Conservation (phyloP, 2,888 invertebrate species). For the Coelopa pilipes region DNA sequence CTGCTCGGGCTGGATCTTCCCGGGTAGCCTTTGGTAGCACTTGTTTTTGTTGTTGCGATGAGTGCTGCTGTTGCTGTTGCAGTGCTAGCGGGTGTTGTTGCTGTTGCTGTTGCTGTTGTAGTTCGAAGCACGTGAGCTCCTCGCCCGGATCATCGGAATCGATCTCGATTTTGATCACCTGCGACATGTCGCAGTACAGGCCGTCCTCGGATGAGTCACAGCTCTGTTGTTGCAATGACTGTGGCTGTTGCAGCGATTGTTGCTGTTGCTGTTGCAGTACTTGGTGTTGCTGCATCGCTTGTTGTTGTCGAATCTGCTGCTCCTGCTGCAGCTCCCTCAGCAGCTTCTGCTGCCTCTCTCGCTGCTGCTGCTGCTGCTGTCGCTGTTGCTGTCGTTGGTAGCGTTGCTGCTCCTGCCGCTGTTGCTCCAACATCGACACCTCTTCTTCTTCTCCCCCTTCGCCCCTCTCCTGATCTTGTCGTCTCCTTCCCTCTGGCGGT, state of each 20-base stretch:
- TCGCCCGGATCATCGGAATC: slow-evolving; percentile 23
- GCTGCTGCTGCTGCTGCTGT: neutral
- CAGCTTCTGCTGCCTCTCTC: neutral
- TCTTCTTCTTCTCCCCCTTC: neutral
- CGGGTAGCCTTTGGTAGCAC: no score
- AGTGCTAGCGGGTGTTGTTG: neutral
- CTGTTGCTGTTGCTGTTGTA: slow-evolving; percentile 13
- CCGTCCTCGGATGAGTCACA: slow-evolving; percentile 16
- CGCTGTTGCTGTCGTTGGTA: slow-evolving; percentile 8
- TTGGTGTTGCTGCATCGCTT: neutral
- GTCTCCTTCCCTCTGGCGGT: neutral
- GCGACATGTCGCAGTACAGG: neutral
- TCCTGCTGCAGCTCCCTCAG: neutral
- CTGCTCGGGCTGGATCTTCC: neutral
- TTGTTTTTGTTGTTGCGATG: no score
- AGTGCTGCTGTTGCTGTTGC: no score
- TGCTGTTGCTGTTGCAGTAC: neutral
- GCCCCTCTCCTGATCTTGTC: neutral
- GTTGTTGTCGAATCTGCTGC: neutral
- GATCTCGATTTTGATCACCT: slow-evolving; percentile 31
- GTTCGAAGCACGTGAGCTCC: no score
- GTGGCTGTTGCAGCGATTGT: neutral
- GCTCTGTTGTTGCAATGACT: slow-evolving; percentile 5
- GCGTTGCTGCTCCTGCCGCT: no score
- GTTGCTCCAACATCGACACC: no score